Percentiles rank a stretch among this genome's conserved stretches.
phyloP scores from a whole-genome alignment of 2,888 invertebrate species.

The Mimumesa dahlbomi region DNA sequence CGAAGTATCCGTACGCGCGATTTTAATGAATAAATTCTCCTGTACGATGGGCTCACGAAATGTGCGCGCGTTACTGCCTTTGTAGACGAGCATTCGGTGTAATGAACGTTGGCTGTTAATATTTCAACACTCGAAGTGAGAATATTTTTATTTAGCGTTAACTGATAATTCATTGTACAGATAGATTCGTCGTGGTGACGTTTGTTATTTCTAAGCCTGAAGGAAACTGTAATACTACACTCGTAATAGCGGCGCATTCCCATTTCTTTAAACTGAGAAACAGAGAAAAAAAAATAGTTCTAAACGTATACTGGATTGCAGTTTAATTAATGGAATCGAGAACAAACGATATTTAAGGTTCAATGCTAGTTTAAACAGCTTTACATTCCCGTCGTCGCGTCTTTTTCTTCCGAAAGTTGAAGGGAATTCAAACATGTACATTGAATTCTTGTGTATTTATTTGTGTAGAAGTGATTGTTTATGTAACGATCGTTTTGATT shows the following conservation, averaged over 20 bases:
- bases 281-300: too few relatives aligned
- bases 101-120: constrained; percentile 39
- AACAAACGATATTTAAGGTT: too few relatives aligned
- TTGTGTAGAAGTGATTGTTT: constrained; percentile 17
- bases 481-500: constrained; percentile 9
- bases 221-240: constrained; percentile 3
- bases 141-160: constrained; percentile 36
- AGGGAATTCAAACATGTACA: constrained; percentile 10
- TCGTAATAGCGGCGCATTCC: constrained; percentile 3
- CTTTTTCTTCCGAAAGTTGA: not conserved
- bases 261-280: not conserved
- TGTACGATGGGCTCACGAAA: constrained; percentile 16
- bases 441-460: constrained; percentile 34
- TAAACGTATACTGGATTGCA: not conserved
- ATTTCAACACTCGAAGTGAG: constrained; percentile 26
- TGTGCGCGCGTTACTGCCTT: constrained; percentile 15
- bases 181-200: constrained; percentile 9
- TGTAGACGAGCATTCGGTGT: constrained; percentile 17
- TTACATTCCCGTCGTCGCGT: not conserved
- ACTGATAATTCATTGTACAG: constrained; percentile 31
- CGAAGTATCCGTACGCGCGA: constrained; percentile 62
- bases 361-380: too few relatives aligned
- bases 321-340: not conserved
- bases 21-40: constrained; percentile 32
- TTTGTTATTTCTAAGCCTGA: constrained; percentile 18